Base-by-base conservation (phyloP, 2,888 invertebrate genomes). In the Trissolcus brochymenae region DNA sequence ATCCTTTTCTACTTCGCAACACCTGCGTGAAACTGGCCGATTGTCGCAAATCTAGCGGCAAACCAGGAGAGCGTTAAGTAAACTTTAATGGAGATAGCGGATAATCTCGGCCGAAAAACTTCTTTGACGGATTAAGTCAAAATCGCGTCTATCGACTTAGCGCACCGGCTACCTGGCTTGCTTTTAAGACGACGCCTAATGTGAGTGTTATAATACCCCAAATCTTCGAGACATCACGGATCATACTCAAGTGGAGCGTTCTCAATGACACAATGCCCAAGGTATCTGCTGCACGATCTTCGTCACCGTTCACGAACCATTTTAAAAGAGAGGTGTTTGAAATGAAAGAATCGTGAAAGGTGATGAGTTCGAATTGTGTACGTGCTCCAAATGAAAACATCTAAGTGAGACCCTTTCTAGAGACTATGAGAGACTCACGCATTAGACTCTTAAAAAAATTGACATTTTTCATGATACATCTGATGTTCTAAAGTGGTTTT, bases 61-160 rank as follows among this genome's bases (percentile, higher is more conserved):
- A 84, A 81, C 82, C 84, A 85, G 85, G 86, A 86, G 87, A 88
- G 89, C 89, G 88, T 89, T 87, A 88, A 88, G 87, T 85, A 82
- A 87, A 88, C 84, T 87, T 87, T 89, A 89, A 88, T 89, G 89
- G 88, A 88, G 88, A 89, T 88, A 84, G 82, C 79, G 87, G 89
- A 89, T 88, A 88, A 84, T 86, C 83, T 77, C 64, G 16, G 61
- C 16, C 14, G 49, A 87, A 86, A 87, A 86, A 87, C 85, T 83
- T 85, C 88, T 88, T 87, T 88, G 87, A 87, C 86, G 88, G 88
- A 88, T 88, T 88, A 88, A 86, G 84, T 82, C 85, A 79, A 85
- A 88, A 88, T 87, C 88, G 85, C 83, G 84, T 87, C 82, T 82
- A 84, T 83, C 76, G 82, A 56, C 82, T 82, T 79, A 79, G 78